Evolutionary conservation across 2,888 invertebrate species (phyloP), one percentile per base, ranked within the genome.

Genomic region (Agelastica alni): DNA sequence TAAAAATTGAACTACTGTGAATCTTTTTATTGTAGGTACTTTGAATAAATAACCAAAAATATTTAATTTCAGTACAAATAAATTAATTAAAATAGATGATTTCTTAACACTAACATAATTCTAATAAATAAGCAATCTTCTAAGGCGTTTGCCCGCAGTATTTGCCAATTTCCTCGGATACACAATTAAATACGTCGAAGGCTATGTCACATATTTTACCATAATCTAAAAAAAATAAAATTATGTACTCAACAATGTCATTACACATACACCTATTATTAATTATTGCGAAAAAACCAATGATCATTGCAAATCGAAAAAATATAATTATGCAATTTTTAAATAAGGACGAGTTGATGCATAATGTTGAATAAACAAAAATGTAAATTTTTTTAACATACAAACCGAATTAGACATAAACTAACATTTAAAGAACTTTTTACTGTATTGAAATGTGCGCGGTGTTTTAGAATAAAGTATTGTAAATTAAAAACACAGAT

Each of bases 121-220:
- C 12, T 13, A 9, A 26, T 18, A 20, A 2, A 20, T 9, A 12
- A 3, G 9, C 3, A 16, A 34, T 26, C 9, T 48, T 53, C 47
- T 52, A 75, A 9, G 75, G 76, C 34, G 71, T 72, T 62, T 76
- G 83, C 13, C 87, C 83, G 68, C 88, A 88, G 73, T 87, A 87
- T 62, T 86, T 85, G 32, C 86, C 88, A 65, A 89, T 88, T 69
- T 86, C 84, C 73, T 88, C 88, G 3, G 89, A 88, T 62, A 89
- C 86, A 70, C 89, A 89, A 71, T 89, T 88, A 73, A 89, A 89
- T 48, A 88, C 85, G 74, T 89, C 87, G 73, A 88, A 89, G 1
- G 89, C 87, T 36, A 89, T 77, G 69, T 89, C 88, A 67, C 89
- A 89, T 67, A 85, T 85, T 67, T 84, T 84, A 7, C 86, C 87